Evolutionary conservation across 1,140 invertebrate genomes (phyloP), one percentile per base, ranked within the genome.

Genomic region (Pinna nobilis): DNA sequence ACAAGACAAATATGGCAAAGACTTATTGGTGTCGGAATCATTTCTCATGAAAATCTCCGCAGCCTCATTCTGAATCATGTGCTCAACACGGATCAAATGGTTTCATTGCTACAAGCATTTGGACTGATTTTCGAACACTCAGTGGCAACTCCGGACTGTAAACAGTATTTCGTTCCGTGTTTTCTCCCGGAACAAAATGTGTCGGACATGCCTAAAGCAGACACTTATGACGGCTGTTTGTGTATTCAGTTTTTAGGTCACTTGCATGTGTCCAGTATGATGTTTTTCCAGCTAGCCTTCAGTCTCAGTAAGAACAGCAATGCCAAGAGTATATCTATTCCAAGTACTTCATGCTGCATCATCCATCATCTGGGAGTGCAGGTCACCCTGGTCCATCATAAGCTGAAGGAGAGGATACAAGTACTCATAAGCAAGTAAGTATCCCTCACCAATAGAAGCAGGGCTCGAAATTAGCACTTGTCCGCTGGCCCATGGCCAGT

Each of bases 161-260:
- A 50, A 44, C 60, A 70, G n/a, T 75, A 66, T 37, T 59, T 75
- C 59, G 61, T 75, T n/a, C 73, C 73, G n/a, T 75, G 67, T 63
- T 64, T 75, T 49, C 44, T 75, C 11, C 51, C 66, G 6, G 73
- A 75, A 9, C 66, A 63, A 15, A 59, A 35, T 15, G 44, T 23
- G n/a, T 59, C 53, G 33, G 60, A 69, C 15, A 32, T 35, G 20
- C 61, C 51, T 9, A 64, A 20, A 5, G 7, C 35, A n/a, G 53
- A 64, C 4, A n/a, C 37, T 11, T 11, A 23, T 37, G 51, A 65
- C 30, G 37, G 44, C 15, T 65, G 73, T 50, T 44, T 75, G 15
- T 70, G 70, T 65, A 33, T 75, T 49, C 66, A 75, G 39, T 69
- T 70, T 33, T 7, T 23, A n/a, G 60, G 55, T n/a, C 72, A 49